Evolutionary conservation across 2,113 vertebrate genomes (phyloP).

Genomic region (Muntiacus reevesi): DNA sequence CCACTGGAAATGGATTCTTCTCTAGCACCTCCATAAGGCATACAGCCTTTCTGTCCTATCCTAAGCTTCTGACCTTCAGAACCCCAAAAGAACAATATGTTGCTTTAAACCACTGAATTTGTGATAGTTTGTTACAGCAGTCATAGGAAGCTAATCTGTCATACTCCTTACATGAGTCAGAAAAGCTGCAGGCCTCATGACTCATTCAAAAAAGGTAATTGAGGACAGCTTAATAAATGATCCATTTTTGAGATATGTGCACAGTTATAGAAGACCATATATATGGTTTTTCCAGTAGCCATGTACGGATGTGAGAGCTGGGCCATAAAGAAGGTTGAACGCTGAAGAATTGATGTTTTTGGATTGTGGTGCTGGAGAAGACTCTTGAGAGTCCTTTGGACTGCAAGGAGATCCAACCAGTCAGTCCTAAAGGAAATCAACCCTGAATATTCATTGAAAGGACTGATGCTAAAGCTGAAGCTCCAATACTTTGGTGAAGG

Average conservation of each 20-base stretch:
- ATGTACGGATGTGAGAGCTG: neutral
- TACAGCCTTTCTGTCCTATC: fast-evolving
- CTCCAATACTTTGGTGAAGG: neutral
- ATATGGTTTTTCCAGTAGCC: neutral
- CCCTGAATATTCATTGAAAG: neutral
- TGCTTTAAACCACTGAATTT: neutral
- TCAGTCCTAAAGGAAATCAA: neutral
- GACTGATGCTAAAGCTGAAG: neutral
- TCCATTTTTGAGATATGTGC: neutral
- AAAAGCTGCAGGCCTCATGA: neutral
- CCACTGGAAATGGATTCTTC: neutral
- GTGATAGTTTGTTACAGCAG: neutral
- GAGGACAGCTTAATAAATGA: neutral
- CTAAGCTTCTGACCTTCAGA: neutral
- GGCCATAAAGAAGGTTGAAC: neutral
- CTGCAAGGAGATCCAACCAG: neutral
- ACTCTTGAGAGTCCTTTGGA: neutral
- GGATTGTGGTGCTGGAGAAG: neutral
- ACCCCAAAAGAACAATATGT: neutral
- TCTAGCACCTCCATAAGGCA: neutral
- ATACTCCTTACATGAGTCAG: neutral
- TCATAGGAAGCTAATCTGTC: neutral
- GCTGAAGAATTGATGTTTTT: neutral
- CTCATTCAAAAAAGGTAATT: neutral
- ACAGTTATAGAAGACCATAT: neutral